Evolutionary conservation across 2,797 vertebrate genomes (phyloP).

Genomic region (Chelonia mydas): DNA sequence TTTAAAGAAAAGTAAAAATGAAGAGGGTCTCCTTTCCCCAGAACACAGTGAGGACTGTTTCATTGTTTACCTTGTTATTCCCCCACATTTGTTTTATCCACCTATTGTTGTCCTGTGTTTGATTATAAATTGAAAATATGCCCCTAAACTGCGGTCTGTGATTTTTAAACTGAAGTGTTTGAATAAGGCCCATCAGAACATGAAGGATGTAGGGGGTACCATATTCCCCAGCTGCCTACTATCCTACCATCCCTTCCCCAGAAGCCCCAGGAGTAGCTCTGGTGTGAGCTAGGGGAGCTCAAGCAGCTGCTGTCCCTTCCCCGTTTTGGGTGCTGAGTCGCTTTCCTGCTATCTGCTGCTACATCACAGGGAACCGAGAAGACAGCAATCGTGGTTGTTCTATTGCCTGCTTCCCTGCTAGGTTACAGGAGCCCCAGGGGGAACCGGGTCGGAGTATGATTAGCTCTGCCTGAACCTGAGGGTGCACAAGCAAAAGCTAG

Average conservation of each 20-base stretch:
- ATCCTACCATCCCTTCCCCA: conserved; percentile 66
- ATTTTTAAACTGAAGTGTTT: conserved; percentile 74
- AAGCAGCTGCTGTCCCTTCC: conserved; percentile 42
- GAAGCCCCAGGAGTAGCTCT: not conserved
- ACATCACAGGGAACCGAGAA: not conserved
- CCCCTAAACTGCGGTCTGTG: conserved; percentile 64
- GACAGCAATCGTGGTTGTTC: not conserved
- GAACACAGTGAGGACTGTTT: conserved; percentile 16
- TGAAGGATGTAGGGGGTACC: conserved; percentile 71
- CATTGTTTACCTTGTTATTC: conserved; percentile 56
- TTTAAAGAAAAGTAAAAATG: not conserved
- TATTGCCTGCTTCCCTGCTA: conserved; percentile 24
- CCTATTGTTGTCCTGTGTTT: conserved; percentile 73
- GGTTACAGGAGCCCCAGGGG: conserved; percentile 29
- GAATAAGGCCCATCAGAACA: conserved; percentile 74
- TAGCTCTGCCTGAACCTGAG: conserved; percentile 16
- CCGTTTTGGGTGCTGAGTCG: conserved; percentile 44
- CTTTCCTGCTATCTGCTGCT: not conserved
- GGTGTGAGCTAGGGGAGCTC: not conserved
- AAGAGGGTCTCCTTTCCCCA: not conserved
- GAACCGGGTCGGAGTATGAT: conserved; percentile 6
- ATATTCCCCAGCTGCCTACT: conserved; percentile 71
- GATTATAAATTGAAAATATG: conserved; percentile 73
- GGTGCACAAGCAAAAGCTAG: not conserved
- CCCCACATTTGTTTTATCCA: conserved; percentile 72